Conservation (phyloP, 2,113 vertebrate genomes). For the Jaculus jaculus region DNA sequence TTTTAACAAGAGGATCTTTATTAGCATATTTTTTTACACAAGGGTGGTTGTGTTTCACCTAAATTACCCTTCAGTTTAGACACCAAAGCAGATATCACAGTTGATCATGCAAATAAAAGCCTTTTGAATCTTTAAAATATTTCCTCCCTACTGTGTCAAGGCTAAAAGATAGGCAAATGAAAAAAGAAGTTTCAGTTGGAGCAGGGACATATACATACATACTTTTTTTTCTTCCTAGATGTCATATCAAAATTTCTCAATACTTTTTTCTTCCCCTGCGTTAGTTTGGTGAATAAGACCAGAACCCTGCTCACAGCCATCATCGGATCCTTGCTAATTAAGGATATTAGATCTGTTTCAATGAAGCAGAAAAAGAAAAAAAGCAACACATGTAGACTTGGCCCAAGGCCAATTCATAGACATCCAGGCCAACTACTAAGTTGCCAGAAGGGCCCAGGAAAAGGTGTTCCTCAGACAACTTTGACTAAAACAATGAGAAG, state of each 20-base stretch:
- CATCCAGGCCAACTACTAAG: neutral
- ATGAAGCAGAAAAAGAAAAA: neutral
- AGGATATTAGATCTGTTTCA: slow-evolving; percentile 29
- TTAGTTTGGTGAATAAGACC: neutral
- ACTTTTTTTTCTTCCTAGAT: neutral
- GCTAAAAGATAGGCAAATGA: slow-evolving; percentile 62
- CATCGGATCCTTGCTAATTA: neutral
- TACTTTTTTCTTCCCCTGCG: neutral
- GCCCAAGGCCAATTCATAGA: neutral
- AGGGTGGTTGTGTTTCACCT: slow-evolving; percentile 87
- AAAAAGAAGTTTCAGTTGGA: slow-evolving; percentile 40
- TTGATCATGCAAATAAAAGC: slow-evolving; percentile 85
- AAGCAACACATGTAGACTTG: neutral
- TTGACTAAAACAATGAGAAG: slow-evolving; percentile 84
- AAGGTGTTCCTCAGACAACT: slow-evolving; percentile 76
- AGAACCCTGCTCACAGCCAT: neutral
- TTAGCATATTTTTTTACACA: slow-evolving; percentile 84
- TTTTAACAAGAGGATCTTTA: slow-evolving; percentile 89
- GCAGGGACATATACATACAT: neutral
- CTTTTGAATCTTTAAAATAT: slow-evolving; percentile 78
- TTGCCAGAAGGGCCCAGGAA: slow-evolving; percentile 47
- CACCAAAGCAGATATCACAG: slow-evolving; percentile 83
- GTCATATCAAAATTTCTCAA: slow-evolving; percentile 8
- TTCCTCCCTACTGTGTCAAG: neutral
- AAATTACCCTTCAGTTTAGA: slow-evolving; percentile 86